Base-by-base conservation (phyloP, 1,140 invertebrate species). In the Drosophila lacertosa region DNA sequence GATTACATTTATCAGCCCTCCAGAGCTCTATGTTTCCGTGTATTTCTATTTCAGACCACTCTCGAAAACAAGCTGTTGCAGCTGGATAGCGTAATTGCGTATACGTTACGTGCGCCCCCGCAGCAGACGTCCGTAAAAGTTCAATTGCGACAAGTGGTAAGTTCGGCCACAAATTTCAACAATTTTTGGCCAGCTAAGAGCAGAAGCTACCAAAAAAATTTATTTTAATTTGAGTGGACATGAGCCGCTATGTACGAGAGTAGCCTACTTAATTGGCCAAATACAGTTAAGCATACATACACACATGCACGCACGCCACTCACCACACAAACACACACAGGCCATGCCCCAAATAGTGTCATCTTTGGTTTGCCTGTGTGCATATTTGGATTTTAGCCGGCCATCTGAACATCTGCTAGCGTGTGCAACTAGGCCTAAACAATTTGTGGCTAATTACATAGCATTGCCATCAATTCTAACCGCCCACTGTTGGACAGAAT, bases 381-480 rank as follows among this genome's bases (percentile, higher is more conserved):
- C 77, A 81, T 74, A 81, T 88, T 86, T 81, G 74, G 57, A 78
- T 79, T 80, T 66, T 53, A 66, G 58, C 62, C 59, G 45, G 77
- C 15, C 59, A 68, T 51, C 24, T 50, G 37, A 62, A 58, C 44
- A 35, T 60, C 69, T 64, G 62, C 16, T 29, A 45, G 58, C 53
- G 70, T 74, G 74, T 68, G 72, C 83, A 82, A 82, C 82, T 82
- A 75, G 82, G 82, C 82, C 83, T 78, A 86, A 89, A 86, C 82
- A 86, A 86, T 86, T 86, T 86, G 82, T 89, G 82, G 82, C 82
- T 86, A 86, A 86, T 86, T 86, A 86, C 81, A 86, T 64, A 70
- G 81, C 81, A 86, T 77, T 65, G 81, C 81, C 81, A 84, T 84
- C 81, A 84, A 86, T 84, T 84, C 73, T 62, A 50, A 57, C 53